Evolutionary conservation across 2,888 invertebrate genomes (phyloP).

Genomic region (Dicranocentrus wangi): DNA sequence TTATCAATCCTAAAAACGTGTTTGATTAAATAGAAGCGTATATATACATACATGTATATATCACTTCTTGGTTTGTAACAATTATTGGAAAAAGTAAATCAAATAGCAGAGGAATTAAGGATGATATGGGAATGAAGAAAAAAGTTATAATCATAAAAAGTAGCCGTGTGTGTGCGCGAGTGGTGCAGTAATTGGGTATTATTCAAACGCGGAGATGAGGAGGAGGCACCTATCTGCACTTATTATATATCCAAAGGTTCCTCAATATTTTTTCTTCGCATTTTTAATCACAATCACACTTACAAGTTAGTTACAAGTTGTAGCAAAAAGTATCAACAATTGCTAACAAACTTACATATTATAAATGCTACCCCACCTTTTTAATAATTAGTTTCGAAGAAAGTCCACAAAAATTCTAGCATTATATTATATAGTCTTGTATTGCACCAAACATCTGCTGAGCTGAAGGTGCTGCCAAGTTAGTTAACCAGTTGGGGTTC

Average conservation of each 20-base stretch:
- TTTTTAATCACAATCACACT: slow-evolving; percentile 18
- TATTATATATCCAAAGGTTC: slow-evolving; percentile 3
- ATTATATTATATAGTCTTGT: too few species aligned
- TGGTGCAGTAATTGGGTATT: neutral
- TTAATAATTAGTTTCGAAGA: slow-evolving; percentile 42
- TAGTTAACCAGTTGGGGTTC: slow-evolving; percentile 17
- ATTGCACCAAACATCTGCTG: neutral
- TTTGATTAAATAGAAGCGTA: neutral
- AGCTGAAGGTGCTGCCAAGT: slow-evolving; percentile 27
- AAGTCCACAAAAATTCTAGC: slow-evolving; percentile 22
- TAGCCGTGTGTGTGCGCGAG: neutral
- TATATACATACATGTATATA: neutral
- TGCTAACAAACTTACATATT: neutral
- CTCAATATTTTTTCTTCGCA: neutral
- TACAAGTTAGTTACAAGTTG: neutral
- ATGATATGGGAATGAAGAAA: neutral
- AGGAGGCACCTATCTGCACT: neutral
- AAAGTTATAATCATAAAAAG: neutral
- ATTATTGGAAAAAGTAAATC: slow-evolving; percentile 1
- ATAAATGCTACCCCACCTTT: slow-evolving; percentile 33
- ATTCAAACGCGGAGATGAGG: neutral
- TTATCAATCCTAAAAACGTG: neutral
- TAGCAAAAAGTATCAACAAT: neutral
- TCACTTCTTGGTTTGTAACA: neutral
- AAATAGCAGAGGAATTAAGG: neutral